Percentiles rank a stretch among this genome's conserved stretches.
Evolutionary conservation across 2,113 vertebrate genomes (phyloP).

Genomic region (Cercopithecus mona): DNA sequence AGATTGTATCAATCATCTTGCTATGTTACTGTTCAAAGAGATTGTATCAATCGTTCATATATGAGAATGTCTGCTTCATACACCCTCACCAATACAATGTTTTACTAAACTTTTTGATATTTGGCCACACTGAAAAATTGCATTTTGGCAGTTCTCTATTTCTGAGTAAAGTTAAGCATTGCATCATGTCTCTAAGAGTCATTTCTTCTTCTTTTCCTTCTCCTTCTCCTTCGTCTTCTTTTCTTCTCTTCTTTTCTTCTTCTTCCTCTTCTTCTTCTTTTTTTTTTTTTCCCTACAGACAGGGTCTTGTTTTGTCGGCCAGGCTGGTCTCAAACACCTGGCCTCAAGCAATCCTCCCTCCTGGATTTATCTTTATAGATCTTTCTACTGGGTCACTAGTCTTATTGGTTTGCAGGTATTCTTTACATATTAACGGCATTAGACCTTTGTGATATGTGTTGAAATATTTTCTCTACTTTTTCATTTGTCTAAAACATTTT

Average conservation of each 20-base stretch:
- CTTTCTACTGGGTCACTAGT: background rate
- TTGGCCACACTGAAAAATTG: background rate
- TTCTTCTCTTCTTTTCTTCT: too few relatives aligned
- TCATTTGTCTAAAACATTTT: background rate
- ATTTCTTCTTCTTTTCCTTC: background rate
- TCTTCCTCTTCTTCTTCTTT: background rate
- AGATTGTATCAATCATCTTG: background rate
- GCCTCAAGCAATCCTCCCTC: background rate
- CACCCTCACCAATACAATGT: background rate
- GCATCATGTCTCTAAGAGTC: background rate
- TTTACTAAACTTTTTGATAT: background rate
- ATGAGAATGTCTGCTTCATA: background rate
- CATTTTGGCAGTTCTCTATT: background rate
- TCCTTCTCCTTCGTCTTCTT: too few relatives aligned
- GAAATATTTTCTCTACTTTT: background rate
- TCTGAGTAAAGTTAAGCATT: background rate
- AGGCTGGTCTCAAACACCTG: background rate
- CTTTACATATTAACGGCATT: background rate
- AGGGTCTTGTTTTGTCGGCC: background rate
- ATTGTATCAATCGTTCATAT: background rate
- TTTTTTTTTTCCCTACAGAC: background rate
- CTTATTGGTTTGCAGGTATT: background rate
- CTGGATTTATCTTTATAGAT: background rate
- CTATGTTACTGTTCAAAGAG: background rate
- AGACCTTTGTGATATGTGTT: background rate